These are phyloP conservation scores for Melanostigma gelatinosum DNA, from an alignment of 2,113 vertebrate species.

Conservation along the genomic window DNA sequence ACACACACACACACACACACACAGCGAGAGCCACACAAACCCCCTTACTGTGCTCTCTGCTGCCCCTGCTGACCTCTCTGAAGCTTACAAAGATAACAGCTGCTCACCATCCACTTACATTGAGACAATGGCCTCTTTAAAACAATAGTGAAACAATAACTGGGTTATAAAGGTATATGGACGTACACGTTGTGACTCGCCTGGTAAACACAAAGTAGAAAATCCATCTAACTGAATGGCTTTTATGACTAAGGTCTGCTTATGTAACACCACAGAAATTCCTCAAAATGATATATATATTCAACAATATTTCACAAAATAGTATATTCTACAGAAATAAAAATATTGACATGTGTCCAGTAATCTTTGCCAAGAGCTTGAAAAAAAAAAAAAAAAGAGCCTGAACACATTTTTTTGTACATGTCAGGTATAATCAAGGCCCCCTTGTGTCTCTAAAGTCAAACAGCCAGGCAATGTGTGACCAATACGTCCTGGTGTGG, in stretches of 20 bases:
- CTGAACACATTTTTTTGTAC: neutral
- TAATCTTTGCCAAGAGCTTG: neutral
- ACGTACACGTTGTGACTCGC: conserved; percentile 5
- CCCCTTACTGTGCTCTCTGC: conserved; percentile 80
- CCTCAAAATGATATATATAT: neutral
- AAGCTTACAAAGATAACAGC: conserved; percentile 70
- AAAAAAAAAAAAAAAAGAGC: neutral
- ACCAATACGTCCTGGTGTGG: conserved; percentile 72
- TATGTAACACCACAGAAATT: conserved; percentile 18
- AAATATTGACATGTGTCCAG: neutral
- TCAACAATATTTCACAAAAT: conserved; percentile 1
- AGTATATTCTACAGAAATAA: neutral
- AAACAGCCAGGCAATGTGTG: conserved; percentile 76
- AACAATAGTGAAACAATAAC: conserved; percentile 38
- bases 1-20: conserved; percentile 1
- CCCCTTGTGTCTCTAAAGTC: conserved; percentile 71
- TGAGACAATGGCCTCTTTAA: conserved; percentile 41
- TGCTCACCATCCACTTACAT: conserved; percentile 64
- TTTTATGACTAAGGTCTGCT: neutral
- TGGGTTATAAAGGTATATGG: conserved; percentile 4
- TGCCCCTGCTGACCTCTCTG: conserved; percentile 81
- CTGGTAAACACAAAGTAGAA: conserved; percentile 3
- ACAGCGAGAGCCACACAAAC: conserved; percentile 28
- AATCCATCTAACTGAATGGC: neutral
- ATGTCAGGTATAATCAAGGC: conserved; percentile 45